These are phyloP conservation scores for Cordilura impudica DNA, from an alignment of 2,888 invertebrate genomes.

Conservation along the genomic window DNA sequence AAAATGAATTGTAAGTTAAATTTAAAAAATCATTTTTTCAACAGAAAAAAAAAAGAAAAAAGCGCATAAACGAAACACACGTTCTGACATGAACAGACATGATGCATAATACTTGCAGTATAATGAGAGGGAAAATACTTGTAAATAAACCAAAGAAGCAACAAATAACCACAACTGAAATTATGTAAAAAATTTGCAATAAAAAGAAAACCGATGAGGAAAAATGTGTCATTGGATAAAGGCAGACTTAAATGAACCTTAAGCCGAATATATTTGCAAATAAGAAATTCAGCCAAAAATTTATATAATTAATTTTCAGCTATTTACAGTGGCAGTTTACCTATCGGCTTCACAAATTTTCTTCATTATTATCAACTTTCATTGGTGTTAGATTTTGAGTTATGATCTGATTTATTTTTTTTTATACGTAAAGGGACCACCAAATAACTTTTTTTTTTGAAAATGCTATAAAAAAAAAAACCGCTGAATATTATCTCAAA, in stretches of 20 bases:
- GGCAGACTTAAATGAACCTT: not conserved
- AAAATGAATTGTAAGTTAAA: constrained; percentile 11
- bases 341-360: too few species aligned
- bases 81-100: constrained; percentile 24
- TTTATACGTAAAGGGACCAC: too few species aligned
- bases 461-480: too few species aligned
- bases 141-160: not conserved
- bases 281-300: too few species aligned
- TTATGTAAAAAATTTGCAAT: constrained; percentile 7
- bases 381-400: too few species aligned
- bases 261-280: too few species aligned
- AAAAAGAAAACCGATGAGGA: not conserved
- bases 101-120: not conserved
- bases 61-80: constrained; percentile 6
- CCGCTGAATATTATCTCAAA: too few species aligned
- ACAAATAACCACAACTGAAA: constrained; percentile 11
- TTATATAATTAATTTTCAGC: too few species aligned
- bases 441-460: too few species aligned
- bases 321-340: too few species aligned
- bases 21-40: constrained; percentile 30
- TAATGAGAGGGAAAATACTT: constrained; percentile 19
- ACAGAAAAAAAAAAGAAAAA: not conserved
- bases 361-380: too few species aligned
- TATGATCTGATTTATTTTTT: too few species aligned
- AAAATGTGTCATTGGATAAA: not conserved